A percentile compares a stretch with the other conserved stretches of the same genome.
Evolutionary conservation across 2,797 vertebrate species (phyloP).

Genomic region (Labeo calbasu): DNA sequence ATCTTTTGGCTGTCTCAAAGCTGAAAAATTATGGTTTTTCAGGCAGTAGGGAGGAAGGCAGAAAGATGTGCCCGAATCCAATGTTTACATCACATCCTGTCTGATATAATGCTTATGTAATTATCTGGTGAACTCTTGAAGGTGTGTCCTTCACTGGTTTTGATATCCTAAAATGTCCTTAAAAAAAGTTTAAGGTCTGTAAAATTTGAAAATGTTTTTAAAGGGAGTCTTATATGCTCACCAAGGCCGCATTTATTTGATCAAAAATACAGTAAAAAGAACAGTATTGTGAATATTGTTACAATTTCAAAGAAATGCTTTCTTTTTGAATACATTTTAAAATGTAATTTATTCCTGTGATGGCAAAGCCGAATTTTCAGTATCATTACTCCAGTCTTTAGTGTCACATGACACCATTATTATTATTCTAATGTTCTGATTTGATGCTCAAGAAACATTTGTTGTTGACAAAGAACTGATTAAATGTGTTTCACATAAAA

Average conservation of each 20-base stretch:
- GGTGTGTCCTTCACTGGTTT: not conserved
- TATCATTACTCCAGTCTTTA: not conserved
- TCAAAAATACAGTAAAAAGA: not conserved
- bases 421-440: not conserved
- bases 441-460: not conserved
- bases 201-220: not conserved
- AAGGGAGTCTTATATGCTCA: not conserved
- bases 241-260: not conserved
- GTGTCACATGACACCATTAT: not conserved
- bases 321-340: no score
- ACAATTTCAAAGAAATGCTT: not conserved
- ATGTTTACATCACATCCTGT: not conserved
- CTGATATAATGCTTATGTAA: not conserved
- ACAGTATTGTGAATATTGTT: not conserved
- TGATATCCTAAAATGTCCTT: no score
- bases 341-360: not conserved
- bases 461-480: not conserved
- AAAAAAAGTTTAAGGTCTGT: not conserved
- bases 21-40: slow-evolving; percentile 9
- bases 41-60: not conserved
- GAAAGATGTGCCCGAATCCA: not conserved
- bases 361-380: not conserved
- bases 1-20: not conserved
- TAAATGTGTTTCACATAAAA: not conserved
- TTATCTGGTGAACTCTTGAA: not conserved